phyloP scores from a whole-genome alignment of 2,113 vertebrate species.

The Ranitomeya variabilis region DNA sequence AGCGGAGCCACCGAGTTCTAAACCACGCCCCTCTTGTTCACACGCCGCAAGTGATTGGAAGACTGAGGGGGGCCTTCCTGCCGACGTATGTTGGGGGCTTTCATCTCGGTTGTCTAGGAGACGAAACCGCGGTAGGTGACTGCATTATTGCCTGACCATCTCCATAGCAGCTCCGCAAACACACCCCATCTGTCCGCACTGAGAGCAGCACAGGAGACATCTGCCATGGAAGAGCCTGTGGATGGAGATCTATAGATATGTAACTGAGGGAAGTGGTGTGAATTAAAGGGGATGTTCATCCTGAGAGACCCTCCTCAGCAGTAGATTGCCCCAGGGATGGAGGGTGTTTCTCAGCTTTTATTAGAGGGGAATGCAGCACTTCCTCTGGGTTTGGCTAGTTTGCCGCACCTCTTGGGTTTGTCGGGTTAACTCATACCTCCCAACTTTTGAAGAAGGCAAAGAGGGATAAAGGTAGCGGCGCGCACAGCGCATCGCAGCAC shows the following conservation, averaged over 20 bases:
- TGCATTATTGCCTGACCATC: slow-evolving; percentile 14
- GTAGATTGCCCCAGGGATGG: no score
- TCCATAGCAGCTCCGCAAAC: slow-evolving; percentile 25
- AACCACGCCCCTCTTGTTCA: slow-evolving; percentile 23
- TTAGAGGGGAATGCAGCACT: no score
- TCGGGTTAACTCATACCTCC: no score
- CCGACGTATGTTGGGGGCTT: slow-evolving; percentile 27
- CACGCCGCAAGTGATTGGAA: slow-evolving; percentile 4
- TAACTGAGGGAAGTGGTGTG: no score
- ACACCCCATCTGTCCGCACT: neutral
- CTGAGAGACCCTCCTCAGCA: no score
- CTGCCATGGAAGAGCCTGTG: neutral
- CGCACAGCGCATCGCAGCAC: no score
- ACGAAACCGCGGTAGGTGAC: slow-evolving; percentile 44
- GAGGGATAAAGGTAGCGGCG: no score
- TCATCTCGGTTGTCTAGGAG: slow-evolving; percentile 13
- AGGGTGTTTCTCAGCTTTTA: no score
- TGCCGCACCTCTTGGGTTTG: no score
- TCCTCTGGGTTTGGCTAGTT: no score
- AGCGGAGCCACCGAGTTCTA: slow-evolving; percentile 46
- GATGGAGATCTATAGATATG: neutral
- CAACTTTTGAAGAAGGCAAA: no score
- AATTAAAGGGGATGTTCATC: no score
- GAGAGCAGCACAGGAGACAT: neutral
- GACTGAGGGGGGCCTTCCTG: neutral